Evolutionary conservation across 1,140 invertebrate genomes (phyloP).

Genomic region (Drosophila nigromelanica): DNA sequence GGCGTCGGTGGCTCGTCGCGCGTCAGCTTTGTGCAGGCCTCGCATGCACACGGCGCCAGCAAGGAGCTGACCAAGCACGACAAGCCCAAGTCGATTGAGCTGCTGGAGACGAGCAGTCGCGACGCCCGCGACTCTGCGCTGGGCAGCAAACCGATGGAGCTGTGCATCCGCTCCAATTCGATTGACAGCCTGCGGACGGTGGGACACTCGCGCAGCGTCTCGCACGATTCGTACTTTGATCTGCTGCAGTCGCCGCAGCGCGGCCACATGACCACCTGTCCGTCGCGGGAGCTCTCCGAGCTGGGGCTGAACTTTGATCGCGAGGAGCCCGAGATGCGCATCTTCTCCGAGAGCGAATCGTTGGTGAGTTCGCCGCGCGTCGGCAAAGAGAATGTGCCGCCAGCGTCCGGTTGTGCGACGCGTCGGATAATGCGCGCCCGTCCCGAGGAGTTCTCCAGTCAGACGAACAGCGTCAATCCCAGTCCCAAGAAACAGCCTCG

Average conservation of each 20-base stretch:
- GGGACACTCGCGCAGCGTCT: slow-evolving; percentile 88
- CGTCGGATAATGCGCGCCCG: slow-evolving; percentile 84
- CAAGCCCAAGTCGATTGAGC: slow-evolving; percentile 80
- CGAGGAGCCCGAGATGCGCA: slow-evolving; percentile 93
- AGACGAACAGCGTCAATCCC: slow-evolving; percentile 85
- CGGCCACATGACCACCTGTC: slow-evolving; percentile 83
- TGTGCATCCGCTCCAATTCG: slow-evolving; percentile 79
- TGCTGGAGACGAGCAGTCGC: slow-evolving; percentile 67
- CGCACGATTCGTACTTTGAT: slow-evolving; percentile 97
- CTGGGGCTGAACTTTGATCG: slow-evolving; percentile 92
- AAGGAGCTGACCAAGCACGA: slow-evolving; percentile 74
- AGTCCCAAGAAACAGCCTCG: slow-evolving; percentile 86
- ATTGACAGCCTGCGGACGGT: slow-evolving; percentile 81
- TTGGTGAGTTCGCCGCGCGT: slow-evolving; percentile 85
- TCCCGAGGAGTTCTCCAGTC: slow-evolving; percentile 85
- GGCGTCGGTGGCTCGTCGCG: slow-evolving; percentile 32
- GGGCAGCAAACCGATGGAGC: slow-evolving; percentile 76
- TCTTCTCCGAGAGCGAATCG: slow-evolving; percentile 93
- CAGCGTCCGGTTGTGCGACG: slow-evolving; percentile 64
- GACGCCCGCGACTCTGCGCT: slow-evolving; percentile 50
- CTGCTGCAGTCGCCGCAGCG: slow-evolving; percentile 85
- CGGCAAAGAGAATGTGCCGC: slow-evolving; percentile 84
- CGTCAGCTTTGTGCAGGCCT: slow-evolving; percentile 72
- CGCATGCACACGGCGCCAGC: slow-evolving; percentile 52
- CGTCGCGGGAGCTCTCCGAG: slow-evolving; percentile 90